Percentiles rank a stretch among this genome's conserved stretches.
Evolutionary conservation across 1,140 invertebrate genomes (phyloP).

Genomic region (Zaprionus lachaisei): DNA sequence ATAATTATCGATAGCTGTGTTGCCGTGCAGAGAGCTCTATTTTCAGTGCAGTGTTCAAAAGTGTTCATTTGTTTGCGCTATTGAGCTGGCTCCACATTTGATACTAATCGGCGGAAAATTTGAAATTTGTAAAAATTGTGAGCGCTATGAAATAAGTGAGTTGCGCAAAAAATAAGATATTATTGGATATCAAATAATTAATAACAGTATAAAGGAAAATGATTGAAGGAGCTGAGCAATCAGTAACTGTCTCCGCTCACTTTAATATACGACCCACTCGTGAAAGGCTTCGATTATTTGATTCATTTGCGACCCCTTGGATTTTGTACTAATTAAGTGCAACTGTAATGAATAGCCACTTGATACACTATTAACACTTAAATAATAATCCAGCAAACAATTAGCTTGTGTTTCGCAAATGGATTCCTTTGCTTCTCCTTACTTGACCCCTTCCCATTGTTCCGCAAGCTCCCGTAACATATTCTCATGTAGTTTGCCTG

Average conservation of each 20-base stretch:
- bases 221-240: no score
- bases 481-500: no score
- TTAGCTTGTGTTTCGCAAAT: constrained; percentile 1
- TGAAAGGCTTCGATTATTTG: neutral
- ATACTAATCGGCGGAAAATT: neutral
- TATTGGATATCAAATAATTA: no score
- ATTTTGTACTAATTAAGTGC: neutral
- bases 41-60: neutral
- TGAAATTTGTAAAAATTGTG: neutral
- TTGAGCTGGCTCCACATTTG: neutral
- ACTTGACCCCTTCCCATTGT: neutral
- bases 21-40: neutral
- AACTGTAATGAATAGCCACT: constrained; percentile 11
- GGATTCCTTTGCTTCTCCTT: constrained; percentile 11
- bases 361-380: constrained; percentile 2
- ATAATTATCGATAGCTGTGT: neutral
- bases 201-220: no score
- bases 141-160: no score
- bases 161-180: no score
- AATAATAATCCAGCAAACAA: constrained; percentile 8
- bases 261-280: neutral
- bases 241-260: neutral
- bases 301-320: neutral
- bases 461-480: neutral
- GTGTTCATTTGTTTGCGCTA: neutral